A percentile compares a stretch with the other conserved stretches of the same genome.
These are phyloP conservation scores for Cephonodes hylas DNA, from an alignment of 2,888 invertebrate species.

Conservation along the genomic window DNA sequence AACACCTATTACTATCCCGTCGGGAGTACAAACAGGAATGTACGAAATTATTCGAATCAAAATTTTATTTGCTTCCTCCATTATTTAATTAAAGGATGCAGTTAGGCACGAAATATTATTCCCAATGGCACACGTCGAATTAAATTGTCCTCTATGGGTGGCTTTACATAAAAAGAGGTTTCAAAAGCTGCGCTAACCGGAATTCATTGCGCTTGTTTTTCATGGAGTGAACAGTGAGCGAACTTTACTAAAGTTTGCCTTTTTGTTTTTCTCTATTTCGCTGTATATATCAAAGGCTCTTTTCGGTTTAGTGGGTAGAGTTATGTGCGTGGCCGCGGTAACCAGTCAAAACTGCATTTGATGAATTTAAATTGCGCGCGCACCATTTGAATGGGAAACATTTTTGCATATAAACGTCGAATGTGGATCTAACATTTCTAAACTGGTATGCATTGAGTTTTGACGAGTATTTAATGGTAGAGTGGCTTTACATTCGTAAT, in stretches of 20 bases:
- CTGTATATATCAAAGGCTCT: constrained; percentile 2
- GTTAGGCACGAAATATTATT: not conserved
- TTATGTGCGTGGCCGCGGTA: not conserved
- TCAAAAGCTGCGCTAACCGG: constrained; percentile 2
- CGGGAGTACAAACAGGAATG: too few relatives aligned
- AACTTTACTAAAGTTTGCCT: constrained; percentile 4
- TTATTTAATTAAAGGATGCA: not conserved
- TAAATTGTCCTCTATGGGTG: constrained; percentile 5
- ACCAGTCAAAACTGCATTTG: not conserved
- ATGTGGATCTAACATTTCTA: too few relatives aligned
- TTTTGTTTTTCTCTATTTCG: not conserved
- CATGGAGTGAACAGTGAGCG: constrained; percentile 4
- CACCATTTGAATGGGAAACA: not conserved
- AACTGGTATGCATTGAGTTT: too few relatives aligned
- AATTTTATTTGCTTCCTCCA: too few relatives aligned
- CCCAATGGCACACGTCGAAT: constrained; percentile 1
- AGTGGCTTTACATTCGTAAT: too few relatives aligned
- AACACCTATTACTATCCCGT: too few relatives aligned
- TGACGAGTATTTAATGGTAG: too few relatives aligned
- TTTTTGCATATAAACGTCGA: too few relatives aligned
- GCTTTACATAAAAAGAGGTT: constrained; percentile 4
- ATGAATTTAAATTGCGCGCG: not conserved
- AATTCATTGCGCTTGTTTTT: constrained; percentile 11
- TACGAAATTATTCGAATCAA: too few relatives aligned
- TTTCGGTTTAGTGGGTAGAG: not conserved